Conservation (phyloP, 2,888 invertebrate species). For the Mythimna impura region DNA sequence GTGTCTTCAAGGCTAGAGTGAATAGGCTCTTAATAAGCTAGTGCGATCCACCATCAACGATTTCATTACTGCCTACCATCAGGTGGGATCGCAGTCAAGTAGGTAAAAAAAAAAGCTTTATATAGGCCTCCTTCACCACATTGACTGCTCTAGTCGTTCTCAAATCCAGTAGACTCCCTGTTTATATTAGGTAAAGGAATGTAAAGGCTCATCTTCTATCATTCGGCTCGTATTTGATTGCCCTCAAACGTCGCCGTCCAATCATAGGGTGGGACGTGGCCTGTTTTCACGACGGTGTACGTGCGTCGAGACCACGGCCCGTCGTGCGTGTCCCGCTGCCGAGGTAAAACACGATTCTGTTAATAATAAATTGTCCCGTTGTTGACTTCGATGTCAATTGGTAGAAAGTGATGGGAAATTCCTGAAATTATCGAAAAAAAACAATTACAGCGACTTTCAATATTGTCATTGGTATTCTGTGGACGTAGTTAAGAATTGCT, state of each 20-base stretch:
- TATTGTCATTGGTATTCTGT: too few relatives aligned
- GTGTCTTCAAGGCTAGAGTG: too few relatives aligned
- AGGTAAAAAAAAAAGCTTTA: too few relatives aligned
- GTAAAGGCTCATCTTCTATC: constrained; percentile 11
- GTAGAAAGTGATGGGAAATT: background rate
- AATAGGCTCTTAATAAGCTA: too few relatives aligned
- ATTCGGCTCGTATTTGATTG: constrained; percentile 24
- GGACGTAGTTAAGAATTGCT: too few relatives aligned
- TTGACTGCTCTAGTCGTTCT: background rate
- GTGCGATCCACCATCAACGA: too few relatives aligned
- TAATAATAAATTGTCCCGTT: constrained; percentile 12
- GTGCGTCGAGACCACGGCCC: constrained; percentile 5
- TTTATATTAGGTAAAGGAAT: constrained; percentile 7
- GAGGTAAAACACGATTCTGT: constrained; percentile 17
- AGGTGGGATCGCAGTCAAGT: too few relatives aligned
- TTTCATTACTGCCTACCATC: too few relatives aligned
- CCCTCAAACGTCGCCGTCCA: constrained; percentile 32
- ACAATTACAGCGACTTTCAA: background rate
- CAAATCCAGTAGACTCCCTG: background rate
- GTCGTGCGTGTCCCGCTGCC: constrained; percentile 22
- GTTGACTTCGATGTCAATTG: background rate
- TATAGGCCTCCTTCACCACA: too few relatives aligned
- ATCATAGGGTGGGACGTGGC: constrained; percentile 36
- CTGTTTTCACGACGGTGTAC: constrained; percentile 25
- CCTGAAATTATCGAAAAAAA: background rate